Percentiles rank a stretch among this genome's conserved stretches.
Evolutionary conservation across 2,888 invertebrate species (phyloP).

Genomic region (Eristalis intricaria): DNA sequence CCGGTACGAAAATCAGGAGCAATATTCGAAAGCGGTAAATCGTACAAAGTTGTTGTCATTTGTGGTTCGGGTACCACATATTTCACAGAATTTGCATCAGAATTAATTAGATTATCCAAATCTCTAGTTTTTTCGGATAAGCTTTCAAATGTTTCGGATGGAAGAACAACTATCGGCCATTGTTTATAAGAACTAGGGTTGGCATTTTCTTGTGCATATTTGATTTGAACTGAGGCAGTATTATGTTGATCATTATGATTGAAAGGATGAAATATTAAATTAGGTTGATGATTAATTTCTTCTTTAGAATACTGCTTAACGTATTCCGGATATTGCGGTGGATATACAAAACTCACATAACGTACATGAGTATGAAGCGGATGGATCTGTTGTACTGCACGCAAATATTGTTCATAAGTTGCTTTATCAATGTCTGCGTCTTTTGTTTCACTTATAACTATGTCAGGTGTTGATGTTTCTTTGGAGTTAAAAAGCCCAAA

Average conservation of each 20-base stretch:
- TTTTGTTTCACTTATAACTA: conserved; percentile 7
- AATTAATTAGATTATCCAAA: background rate
- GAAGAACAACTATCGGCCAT: conserved; percentile 53
- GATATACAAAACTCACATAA: conserved; percentile 23
- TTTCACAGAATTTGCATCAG: conserved; percentile 3
- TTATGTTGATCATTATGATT: background rate
- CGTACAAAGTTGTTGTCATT: conserved; percentile 35
- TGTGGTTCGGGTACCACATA: conserved; percentile 40
- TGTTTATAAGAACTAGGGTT: conserved; percentile 2
- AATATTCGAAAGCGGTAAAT: conserved; percentile 48
- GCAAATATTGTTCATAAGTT: conserved; percentile 49
- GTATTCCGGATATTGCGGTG: conserved; percentile 21
- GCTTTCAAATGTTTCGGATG: background rate
- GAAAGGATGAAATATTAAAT: conserved; percentile 1
- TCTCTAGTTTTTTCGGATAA: background rate
- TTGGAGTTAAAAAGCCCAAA: conserved; percentile 50
- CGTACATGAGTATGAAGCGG: background rate
- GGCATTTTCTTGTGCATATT: background rate
- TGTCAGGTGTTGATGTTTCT: conserved; percentile 38
- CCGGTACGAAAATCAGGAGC: conserved; percentile 50
- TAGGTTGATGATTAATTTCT: background rate
- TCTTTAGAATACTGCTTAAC: background rate
- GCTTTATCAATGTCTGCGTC: conserved; percentile 3
- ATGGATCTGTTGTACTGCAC: conserved; percentile 18
- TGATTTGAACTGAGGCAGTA: background rate